Base-by-base conservation (phyloP, 2,888 invertebrate species). In the Drosophila siamana region DNA sequence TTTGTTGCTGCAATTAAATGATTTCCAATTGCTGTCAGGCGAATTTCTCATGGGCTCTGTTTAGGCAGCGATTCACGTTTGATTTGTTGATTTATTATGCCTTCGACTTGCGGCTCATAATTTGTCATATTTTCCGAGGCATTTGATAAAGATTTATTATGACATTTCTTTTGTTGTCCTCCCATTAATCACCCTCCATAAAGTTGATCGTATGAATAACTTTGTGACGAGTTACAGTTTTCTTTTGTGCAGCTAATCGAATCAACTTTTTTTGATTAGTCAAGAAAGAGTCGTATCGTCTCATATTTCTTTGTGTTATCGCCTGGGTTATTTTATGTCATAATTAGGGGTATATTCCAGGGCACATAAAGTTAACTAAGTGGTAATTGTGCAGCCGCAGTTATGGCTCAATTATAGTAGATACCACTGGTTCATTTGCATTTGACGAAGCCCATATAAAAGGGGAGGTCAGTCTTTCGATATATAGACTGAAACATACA, bases 1-100 rank as follows among this genome's bases (percentile, higher is more conserved):
- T 88, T 88, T 90, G 86, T 86, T 89, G 74, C 72, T 81, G 79
- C 88, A 89, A 90, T 90, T 88, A 89, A 89, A 89, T 87, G 90
- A 71, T 85, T 89, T 83, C 89, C 86, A 89, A 89, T 85, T 85
- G 88, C 80, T 43, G 73, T 75, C 72, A 74, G 56, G 67, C 70
- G 22, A 66, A 68, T 64, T 70, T 68, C 65, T 63, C 56, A 61
- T 66, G 52, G 44, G 55, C 50, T 40, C 52, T 50, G 28, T 30
- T 15, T 19, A 19, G 19, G 19, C 28, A 28, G 54, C 38, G 28
- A 38, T 54, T 55, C 56, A 68, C 66, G 68, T 76, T 88, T 88
- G 88, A 86, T 88, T 89, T 80, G 56, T 71, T 88, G 89, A 85
- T 85, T 85, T 89, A 85, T 85, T 80, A 87, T 65, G 62, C 44